Conservation (phyloP, 2,113 vertebrate species). For the Lampris megalopsis region DNA sequence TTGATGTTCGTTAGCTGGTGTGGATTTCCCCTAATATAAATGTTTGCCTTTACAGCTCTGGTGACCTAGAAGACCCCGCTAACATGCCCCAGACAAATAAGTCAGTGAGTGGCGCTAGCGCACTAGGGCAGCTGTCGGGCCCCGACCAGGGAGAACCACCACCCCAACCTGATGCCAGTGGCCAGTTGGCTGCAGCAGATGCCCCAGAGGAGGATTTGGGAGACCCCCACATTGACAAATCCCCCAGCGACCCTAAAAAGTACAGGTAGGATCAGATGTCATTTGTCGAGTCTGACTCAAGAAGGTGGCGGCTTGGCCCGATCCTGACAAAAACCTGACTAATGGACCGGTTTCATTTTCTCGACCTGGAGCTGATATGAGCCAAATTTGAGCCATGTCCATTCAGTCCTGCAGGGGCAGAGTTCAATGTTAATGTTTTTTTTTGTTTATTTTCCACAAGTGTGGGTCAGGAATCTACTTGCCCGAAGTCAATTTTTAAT, state of each 20-base stretch:
- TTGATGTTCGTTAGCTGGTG: no score
- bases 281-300: no score
- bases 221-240: constrained; percentile 88
- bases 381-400: no score
- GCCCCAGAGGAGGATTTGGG: constrained; percentile 69
- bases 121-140: constrained; percentile 42
- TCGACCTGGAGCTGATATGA: no score
- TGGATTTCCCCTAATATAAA: not conserved
- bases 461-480: no score
- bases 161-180: constrained; percentile 28
- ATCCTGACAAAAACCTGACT: no score
- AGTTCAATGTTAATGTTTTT: no score
- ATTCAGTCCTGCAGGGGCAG: no score
- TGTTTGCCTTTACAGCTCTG: not conserved
- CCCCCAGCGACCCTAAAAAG: constrained; percentile 94
- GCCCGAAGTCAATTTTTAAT: no score
- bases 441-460: no score
- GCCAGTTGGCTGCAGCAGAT: constrained; percentile 42
- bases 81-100: constrained; percentile 82
- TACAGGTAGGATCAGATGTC: constrained; percentile 85
- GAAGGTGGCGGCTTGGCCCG: no score
- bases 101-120: constrained; percentile 47
- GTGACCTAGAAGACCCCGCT: not conserved
- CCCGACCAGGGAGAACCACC: constrained; percentile 69
- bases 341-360: no score